Evolutionary conservation across 1,140 invertebrate species (phyloP).

Genomic region (Brachionus rubens): DNA sequence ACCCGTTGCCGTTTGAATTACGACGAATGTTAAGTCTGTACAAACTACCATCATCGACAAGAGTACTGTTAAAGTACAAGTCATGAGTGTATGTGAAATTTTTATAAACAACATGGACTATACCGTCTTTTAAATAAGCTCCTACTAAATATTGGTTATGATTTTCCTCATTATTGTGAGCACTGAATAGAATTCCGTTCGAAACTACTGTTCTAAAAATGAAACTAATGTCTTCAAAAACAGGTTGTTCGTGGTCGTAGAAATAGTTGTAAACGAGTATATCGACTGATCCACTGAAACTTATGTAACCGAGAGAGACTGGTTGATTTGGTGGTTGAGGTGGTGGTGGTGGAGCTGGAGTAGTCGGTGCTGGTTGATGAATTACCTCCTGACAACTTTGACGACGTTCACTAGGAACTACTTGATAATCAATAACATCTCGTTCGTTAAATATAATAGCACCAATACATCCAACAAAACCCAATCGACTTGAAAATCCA

Average conservation of each 20-base stretch:
- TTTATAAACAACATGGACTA: conserved; percentile 30
- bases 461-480: conserved; percentile 33
- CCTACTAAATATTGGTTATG: conserved; percentile 22
- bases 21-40: conserved; percentile 35
- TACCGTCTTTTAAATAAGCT: conserved; percentile 21
- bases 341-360: neutral
- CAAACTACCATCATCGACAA: conserved; percentile 24
- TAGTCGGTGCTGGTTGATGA: neutral
- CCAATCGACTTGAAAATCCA: neutral
- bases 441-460: conserved; percentile 9
- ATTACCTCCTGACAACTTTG: conserved; percentile 45
- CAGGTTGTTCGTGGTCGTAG: conserved; percentile 32
- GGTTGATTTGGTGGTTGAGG: neutral
- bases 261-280: conserved; percentile 33
- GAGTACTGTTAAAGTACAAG: conserved; percentile 10
- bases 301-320: conserved; percentile 30
- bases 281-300: neutral
- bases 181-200: conserved; percentile 27
- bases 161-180: conserved; percentile 31
- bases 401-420: conserved; percentile 17
- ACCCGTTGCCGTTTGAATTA: conserved; percentile 19
- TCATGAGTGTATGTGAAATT: conserved; percentile 24
- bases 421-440: conserved; percentile 36
- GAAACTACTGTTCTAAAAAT: conserved; percentile 32
- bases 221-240: conserved; percentile 38